Conservation (phyloP, 2,113 vertebrate species). For the Ciconia stormi region DNA sequence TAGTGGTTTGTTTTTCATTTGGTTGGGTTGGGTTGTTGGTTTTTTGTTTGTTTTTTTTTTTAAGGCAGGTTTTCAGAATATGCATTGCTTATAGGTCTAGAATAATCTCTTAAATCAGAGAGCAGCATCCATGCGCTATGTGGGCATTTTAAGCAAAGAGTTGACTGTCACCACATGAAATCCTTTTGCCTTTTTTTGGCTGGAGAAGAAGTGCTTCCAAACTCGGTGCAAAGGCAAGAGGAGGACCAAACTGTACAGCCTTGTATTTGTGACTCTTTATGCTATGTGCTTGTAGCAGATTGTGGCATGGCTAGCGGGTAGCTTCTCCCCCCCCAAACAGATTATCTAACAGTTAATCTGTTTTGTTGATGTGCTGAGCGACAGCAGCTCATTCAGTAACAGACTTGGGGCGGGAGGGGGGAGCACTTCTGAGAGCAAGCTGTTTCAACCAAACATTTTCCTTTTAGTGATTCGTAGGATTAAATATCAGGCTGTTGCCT, state of each 20-base stretch:
- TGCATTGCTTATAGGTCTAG: not conserved
- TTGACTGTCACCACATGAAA: not conserved
- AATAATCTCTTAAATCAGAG: not conserved
- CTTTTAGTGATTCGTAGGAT: slow-evolving; percentile 6
- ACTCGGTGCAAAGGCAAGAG: not conserved
- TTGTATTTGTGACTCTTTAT: not conserved
- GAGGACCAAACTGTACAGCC: not conserved
- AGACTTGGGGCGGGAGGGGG: not conserved
- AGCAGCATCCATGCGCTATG: not conserved
- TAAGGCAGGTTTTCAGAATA: not conserved
- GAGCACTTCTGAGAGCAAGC: not conserved
- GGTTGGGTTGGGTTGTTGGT: too few species aligned
- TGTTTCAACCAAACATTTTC: slow-evolving; percentile 27
- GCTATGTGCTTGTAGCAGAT: slow-evolving; percentile 14
- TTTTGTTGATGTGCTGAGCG: slow-evolving; percentile 5
- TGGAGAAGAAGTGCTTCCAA: not conserved
- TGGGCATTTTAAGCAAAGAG: not conserved
- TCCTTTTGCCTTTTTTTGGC: slow-evolving; percentile 13
- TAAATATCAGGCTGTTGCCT: slow-evolving; percentile 39
- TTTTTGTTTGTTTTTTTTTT: not conserved
- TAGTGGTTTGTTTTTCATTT: not conserved
- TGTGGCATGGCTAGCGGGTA: not conserved
- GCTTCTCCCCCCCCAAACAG: not conserved
- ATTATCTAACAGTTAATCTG: slow-evolving; percentile 60
- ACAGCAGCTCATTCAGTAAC: slow-evolving; percentile 25